phyloP scores from a whole-genome alignment of 2,113 vertebrate genomes.

The Actinemys pallida region DNA sequence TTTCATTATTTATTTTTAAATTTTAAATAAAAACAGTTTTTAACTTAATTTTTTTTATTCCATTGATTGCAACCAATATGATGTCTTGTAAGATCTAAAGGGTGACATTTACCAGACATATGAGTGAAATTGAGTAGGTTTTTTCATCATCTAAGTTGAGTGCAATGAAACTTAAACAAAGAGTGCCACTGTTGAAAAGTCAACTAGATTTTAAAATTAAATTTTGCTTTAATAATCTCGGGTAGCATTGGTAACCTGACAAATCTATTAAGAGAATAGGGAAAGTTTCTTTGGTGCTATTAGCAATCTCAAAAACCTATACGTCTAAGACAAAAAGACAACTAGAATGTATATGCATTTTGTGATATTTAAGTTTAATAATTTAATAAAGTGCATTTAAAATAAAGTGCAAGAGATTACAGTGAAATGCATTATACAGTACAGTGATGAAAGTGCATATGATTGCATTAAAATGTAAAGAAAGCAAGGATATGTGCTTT shows the following conservation, averaged over 20 bases:
- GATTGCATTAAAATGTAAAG: not conserved
- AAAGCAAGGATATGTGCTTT: not conserved
- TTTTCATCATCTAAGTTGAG: not conserved
- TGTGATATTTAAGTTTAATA: not conserved
- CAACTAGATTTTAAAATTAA: not conserved
- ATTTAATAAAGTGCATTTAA: no score
- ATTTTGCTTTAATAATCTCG: not conserved
- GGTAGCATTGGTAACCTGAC: not conserved
- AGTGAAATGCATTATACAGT: not conserved
- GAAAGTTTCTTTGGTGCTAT: not conserved
- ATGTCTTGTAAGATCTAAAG: not conserved
- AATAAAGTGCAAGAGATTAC: not conserved
- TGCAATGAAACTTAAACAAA: not conserved
- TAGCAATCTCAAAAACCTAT: not conserved
- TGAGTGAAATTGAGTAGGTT: not conserved
- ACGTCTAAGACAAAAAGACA: not conserved
- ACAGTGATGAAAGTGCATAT: not conserved
- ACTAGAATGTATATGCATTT: not conserved
- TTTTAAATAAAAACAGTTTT: no score
- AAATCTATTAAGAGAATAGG: not conserved
- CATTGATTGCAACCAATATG: not conserved
- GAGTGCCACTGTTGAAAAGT: rapidly evolving
- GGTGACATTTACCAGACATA: not conserved
- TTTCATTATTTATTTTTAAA: not conserved
- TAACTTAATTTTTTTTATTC: not conserved